A percentile compares a stretch with the other conserved stretches of the same genome.
These are phyloP conservation scores for Tipula vernalis DNA, from an alignment of 2,888 invertebrate genomes.

Conservation along the genomic window DNA sequence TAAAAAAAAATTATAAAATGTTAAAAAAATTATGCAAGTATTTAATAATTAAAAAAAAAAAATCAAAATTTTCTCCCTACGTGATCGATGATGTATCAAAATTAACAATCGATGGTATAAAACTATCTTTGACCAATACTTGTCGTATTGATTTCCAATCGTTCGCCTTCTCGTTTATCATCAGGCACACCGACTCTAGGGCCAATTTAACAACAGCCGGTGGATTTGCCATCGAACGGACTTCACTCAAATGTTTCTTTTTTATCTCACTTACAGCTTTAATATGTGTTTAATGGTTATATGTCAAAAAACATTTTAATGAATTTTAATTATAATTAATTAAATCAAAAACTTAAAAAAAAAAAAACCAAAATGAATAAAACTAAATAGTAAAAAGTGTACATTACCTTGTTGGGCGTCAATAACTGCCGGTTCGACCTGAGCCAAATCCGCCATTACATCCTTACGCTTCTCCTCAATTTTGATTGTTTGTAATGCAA, in stretches of 20 bases:
- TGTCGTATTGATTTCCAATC: constrained; percentile 91
- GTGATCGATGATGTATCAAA: constrained; percentile 86
- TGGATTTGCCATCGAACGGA: constrained; percentile 89
- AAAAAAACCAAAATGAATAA: constrained; percentile 13
- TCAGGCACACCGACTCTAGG: constrained; percentile 84
- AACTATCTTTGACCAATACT: constrained; percentile 89
- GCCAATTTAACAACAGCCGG: constrained; percentile 87
- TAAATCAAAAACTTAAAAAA: constrained; percentile 14
- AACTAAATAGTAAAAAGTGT: not conserved
- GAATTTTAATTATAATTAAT: constrained; percentile 14
- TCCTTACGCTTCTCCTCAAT: constrained; percentile 88
- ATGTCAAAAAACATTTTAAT: constrained; percentile 11
- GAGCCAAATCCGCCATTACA: constrained; percentile 92
- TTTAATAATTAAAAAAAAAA: not conserved
- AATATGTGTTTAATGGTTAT: constrained; percentile 15
- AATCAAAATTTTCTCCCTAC: constrained; percentile 39
- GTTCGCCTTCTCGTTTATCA: constrained; percentile 73
- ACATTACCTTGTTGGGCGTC: constrained; percentile 88
- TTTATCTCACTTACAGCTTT: constrained; percentile 89
- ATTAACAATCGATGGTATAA: constrained; percentile 87
- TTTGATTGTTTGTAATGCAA: constrained; percentile 81
- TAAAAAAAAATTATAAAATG: not conserved
- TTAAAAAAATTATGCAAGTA: not conserved
- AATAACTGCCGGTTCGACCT: constrained; percentile 97
- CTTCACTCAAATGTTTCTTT: constrained; percentile 91